Base-by-base conservation (phyloP, 2,113 vertebrate species). In the Gambusia holbrooki region DNA sequence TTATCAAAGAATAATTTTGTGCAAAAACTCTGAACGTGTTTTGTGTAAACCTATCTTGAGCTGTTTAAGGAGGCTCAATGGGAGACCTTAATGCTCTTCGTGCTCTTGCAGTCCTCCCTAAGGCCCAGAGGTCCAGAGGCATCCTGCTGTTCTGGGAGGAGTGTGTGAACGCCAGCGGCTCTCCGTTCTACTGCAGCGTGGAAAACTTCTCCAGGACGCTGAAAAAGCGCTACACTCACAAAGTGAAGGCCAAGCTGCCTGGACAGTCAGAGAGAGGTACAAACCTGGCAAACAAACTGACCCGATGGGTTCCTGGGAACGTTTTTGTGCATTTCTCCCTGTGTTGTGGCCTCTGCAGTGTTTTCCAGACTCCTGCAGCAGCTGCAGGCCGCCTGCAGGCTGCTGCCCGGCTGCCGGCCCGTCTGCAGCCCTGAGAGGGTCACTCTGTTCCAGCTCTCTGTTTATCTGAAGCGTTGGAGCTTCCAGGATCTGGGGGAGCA, bases 191-290 rank as follows among this genome's bases (percentile, higher is more conserved):
- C 76, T 96, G 96, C 88, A 87, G 93, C 0, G 77, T 88, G 0
- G 77, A 93, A 1, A 86, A 64, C 25, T 96, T 98, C 79, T 87
- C 88, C 66, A 91, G 87, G 3, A 93, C 94, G 0, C 90, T 99
- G 1, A 95, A 94, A 80, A 97, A 94, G 40, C 93, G 84, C 0
- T 89, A 95, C 91, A 93, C 94, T 1, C 94, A 96, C 84, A 95
- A 93, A 68, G 93, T 97, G 78, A 94, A 96, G 76, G 97, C 96
- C 71, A 98, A 96, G 72, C 94, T 95, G 82, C 96, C 96, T 0
- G 95, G 96, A 0, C 97, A 97, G 28, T 86, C 96, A 66, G 96
- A 99, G 62, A 93, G 90, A 96, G 97, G 98, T 99, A 83, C 8
- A 22, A 25, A 22, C 9, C 29, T 25, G 45, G 45, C 4, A 5